Evolutionary conservation across 1,140 invertebrate species (phyloP).

Genomic region (Laupala kohalensis): DNA sequence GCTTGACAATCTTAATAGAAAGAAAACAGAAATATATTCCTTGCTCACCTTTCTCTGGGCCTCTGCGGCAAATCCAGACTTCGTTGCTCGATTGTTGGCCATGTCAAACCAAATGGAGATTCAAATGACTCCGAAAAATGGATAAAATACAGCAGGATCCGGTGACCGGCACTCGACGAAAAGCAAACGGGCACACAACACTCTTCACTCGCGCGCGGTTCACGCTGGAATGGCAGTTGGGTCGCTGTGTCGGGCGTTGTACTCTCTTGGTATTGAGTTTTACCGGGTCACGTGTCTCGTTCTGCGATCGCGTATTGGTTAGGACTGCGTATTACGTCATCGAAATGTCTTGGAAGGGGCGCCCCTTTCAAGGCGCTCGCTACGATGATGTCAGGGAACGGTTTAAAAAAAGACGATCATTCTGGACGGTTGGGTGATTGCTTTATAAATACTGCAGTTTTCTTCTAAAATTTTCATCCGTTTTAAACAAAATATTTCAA

Average conservation of each 20-base stretch:
- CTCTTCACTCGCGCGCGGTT: background rate
- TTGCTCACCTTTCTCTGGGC: conserved; percentile 75
- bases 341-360: background rate
- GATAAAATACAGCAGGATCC: background rate
- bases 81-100: conserved; percentile 77
- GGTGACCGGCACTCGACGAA: background rate
- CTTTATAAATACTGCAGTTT: no score
- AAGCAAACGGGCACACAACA: background rate
- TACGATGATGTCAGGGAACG: background rate
- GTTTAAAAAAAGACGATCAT: background rate
- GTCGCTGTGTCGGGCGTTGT: background rate
- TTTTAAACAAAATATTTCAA: no score
- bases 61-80: conserved; percentile 88
- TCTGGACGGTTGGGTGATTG: background rate
- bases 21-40: conserved; percentile 4
- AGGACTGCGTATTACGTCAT: background rate
- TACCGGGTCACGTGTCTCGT: conserved; percentile 1
- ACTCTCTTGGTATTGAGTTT: conserved; percentile 12
- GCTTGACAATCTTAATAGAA: no score
- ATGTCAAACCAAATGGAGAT: conserved; percentile 33
- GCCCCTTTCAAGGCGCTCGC: background rate
- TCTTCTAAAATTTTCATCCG: no score
- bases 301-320: background rate
- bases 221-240: conserved; percentile 1
- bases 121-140: conserved; percentile 11